Evolutionary conservation across 2,113 vertebrate genomes (phyloP).

Genomic region (Ginglymostoma cirratum): DNA sequence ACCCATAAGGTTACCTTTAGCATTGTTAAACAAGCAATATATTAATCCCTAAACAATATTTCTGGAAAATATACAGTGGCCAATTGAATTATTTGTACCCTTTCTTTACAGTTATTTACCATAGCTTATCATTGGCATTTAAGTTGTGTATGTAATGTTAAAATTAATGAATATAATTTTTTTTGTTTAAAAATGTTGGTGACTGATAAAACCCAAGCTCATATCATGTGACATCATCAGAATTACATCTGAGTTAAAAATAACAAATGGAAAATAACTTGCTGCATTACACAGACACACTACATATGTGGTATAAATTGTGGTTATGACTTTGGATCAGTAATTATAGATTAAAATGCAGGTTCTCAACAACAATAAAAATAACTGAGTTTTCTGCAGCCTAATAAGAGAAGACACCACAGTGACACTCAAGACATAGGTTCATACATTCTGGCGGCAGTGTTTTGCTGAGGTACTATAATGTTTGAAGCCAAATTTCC

Average conservation of each 20-base stretch:
- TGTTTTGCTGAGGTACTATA: constrained; percentile 12
- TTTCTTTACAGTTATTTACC: background rate
- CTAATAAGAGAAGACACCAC: constrained; percentile 7
- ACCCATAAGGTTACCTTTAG: background rate
- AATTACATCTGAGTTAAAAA: constrained; percentile 35
- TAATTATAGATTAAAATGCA: constrained; percentile 34
- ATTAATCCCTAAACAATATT: background rate
- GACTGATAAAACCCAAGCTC: background rate
- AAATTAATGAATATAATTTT: constrained; percentile 24
- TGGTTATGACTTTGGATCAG: constrained; percentile 29
- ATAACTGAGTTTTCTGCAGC: background rate
- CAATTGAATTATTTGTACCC: no score
- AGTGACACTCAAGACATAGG: background rate
- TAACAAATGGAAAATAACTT: constrained; percentile 19
- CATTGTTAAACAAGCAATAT: background rate
- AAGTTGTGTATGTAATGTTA: background rate
- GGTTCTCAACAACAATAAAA: constrained; percentile 18
- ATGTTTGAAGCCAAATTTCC: background rate
- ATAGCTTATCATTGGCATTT: background rate
- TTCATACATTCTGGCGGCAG: background rate
- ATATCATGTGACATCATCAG: constrained; percentile 12
- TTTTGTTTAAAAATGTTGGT: background rate
- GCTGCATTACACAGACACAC: constrained; percentile 8
- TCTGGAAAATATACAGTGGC: background rate
- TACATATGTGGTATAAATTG: constrained; percentile 36